A percentile compares a stretch with the other conserved stretches of the same genome.
Conservation (phyloP, 1,140 invertebrate genomes). For the Charaxes varanes region DNA sequence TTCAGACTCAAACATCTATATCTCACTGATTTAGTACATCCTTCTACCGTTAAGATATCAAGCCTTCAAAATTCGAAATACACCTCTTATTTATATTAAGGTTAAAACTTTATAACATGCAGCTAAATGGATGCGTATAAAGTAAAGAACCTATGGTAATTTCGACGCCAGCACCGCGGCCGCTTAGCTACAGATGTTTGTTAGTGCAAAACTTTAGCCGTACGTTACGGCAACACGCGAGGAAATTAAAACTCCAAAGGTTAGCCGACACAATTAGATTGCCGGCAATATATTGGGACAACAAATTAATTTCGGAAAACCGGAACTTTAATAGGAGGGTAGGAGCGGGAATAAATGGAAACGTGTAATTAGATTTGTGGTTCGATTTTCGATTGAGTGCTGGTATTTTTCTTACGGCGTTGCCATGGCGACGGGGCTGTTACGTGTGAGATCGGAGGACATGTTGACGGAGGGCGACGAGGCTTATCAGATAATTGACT, state of each 20-base stretch:
- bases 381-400: conserved; percentile 33
- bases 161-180: conserved; percentile 9
- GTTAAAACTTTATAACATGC: neutral
- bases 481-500: conserved; percentile 60
- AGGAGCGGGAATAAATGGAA: conserved; percentile 39
- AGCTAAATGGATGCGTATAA: conserved; percentile 6
- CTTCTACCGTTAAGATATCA: too few species aligned
- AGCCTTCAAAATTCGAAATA: too few species aligned
- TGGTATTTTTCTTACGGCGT: conserved; percentile 40
- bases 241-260: conserved; percentile 21
- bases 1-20: too few species aligned
- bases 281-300: conserved; percentile 31
- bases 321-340: conserved; percentile 34
- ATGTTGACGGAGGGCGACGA: conserved; percentile 31
- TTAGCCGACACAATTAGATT: conserved; percentile 42
- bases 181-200: conserved; percentile 14
- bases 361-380: conserved; percentile 44
- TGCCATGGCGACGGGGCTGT: conserved; percentile 31
- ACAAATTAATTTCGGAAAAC: conserved; percentile 45
- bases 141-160: conserved; percentile 5
- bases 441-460: conserved; percentile 24
- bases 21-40: too few species aligned
- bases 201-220: conserved; percentile 15
- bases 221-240: conserved; percentile 6
- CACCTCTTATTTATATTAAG: neutral